A percentile compares a stretch with the other conserved stretches of the same genome.
Conservation (phyloP, 35 echinoderm and acorn worm genomes). For the Lytechinus pictus region DNA sequence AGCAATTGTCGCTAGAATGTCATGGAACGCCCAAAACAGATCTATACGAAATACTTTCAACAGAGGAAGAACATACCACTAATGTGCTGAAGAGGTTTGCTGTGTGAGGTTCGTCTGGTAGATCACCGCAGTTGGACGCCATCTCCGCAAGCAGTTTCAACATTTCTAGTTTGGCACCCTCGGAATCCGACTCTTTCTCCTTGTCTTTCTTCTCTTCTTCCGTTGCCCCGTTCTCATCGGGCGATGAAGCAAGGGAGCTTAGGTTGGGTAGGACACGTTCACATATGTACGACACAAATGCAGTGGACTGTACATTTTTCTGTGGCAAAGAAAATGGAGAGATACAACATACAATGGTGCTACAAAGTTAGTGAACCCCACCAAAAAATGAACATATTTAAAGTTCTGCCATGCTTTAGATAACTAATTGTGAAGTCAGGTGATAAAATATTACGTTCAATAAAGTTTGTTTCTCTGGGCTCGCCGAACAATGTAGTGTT, state of each 20-base stretch:
- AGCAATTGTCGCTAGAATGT: too few relatives aligned
- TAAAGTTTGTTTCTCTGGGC: too few relatives aligned
- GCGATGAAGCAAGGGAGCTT: constrained; percentile 40
- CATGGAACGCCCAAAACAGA: too few relatives aligned
- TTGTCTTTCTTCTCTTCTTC: constrained; percentile 41
- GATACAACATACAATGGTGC: background rate
- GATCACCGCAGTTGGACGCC: constrained; percentile 61
- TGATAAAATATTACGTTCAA: too few relatives aligned
- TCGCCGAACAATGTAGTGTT: too few relatives aligned
- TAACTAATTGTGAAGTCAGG: too few relatives aligned
- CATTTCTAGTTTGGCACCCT: constrained; percentile 68
- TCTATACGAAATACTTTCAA: too few relatives aligned
- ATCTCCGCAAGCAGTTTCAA: constrained; percentile 83
- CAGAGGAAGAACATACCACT: constrained; percentile 60
- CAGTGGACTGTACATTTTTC: constrained; percentile 88
- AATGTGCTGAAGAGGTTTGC: constrained; percentile 70
- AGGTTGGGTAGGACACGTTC: constrained; percentile 84
- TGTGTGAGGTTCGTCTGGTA: constrained; percentile 47
- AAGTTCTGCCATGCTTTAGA: too few relatives aligned
- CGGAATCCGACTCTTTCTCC: constrained; percentile 44
- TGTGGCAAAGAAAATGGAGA: background rate
- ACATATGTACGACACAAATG: constrained; percentile 89
- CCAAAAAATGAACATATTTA: too few relatives aligned
- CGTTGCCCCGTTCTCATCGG: constrained; percentile 41
- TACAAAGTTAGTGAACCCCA: too few relatives aligned